Percentiles rank a stretch among this genome's conserved stretches.
These are phyloP conservation scores for Parnassius orleans DNA, from an alignment of 2,888 invertebrate genomes.

Conservation along the genomic window DNA sequence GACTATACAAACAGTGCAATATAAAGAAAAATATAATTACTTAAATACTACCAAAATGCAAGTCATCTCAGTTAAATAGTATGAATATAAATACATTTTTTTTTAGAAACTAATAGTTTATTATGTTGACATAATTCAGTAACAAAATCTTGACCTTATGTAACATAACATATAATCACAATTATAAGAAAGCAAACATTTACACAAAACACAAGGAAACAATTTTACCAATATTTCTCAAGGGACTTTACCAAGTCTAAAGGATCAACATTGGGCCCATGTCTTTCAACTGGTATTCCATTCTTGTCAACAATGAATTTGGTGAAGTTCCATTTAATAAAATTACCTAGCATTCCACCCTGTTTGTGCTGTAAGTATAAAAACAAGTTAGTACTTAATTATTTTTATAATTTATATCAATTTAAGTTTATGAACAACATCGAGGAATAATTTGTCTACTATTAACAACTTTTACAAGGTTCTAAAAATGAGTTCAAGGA, in stretches of 20 bases:
- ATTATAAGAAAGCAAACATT: not conserved
- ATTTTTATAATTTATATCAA: not conserved
- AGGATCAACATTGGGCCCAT: slow-evolving; percentile 82
- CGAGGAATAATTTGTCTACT: no score
- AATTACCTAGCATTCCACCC: slow-evolving; percentile 81
- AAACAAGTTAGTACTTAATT: not conserved
- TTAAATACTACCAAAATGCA: not conserved
- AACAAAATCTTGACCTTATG: not conserved
- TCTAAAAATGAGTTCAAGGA: slow-evolving; percentile 11
- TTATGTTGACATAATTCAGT: not conserved
- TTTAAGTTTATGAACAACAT: no score
- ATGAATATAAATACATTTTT: not conserved
- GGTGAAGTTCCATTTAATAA: slow-evolving; percentile 93
- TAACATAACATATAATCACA: not conserved
- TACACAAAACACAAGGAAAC: not conserved
- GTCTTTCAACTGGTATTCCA: slow-evolving; percentile 85
- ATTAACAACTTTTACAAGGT: no score
- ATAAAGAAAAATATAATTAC: no score
- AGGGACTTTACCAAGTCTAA: slow-evolving; percentile 72
- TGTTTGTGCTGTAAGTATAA: slow-evolving; percentile 62
- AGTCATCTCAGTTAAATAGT: not conserved
- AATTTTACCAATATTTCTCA: slow-evolving; percentile 78
- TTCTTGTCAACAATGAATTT: slow-evolving; percentile 89
- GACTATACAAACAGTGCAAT: not conserved
- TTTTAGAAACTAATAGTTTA: not conserved